These are phyloP conservation scores for Nycteola revayana DNA, from an alignment of 2,888 invertebrate genomes.

Conservation along the genomic window DNA sequence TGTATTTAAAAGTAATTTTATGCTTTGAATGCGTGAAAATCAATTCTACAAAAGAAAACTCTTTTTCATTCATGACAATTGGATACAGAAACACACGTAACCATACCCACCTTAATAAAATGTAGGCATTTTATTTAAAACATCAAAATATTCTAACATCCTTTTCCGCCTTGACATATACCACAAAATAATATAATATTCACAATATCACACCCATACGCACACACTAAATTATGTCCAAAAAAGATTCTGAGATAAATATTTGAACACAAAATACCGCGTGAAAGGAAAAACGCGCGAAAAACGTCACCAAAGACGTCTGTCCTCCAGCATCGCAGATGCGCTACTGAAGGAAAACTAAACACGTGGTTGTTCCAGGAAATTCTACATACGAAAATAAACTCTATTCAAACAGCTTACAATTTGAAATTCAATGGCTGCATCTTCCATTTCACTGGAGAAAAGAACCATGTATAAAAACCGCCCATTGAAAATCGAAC, in stretches of 20 bases:
- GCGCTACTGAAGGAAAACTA: conserved; percentile 56
- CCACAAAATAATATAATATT: too few species aligned
- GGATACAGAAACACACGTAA: too few species aligned
- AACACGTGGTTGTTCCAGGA: conserved; percentile 48
- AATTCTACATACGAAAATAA: conserved; percentile 12
- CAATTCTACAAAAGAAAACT: too few species aligned
- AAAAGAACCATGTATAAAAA: conserved; percentile 18
- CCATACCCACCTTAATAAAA: too few species aligned
- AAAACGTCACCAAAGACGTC: conserved; percentile 40
- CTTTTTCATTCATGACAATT: too few species aligned
- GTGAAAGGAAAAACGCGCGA: conserved; percentile 35
- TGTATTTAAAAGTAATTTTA: too few species aligned
- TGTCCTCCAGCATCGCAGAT: conserved; percentile 49
- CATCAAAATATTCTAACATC: too few species aligned
- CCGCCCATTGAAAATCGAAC: conserved; percentile 23
- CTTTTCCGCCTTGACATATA: too few species aligned
- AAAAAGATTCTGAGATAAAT: conserved; percentile 4
- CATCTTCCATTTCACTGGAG: conserved; percentile 10
- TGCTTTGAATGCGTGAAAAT: too few species aligned
- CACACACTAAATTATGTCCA: too few species aligned
- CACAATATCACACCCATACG: too few species aligned
- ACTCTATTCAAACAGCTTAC: conserved; percentile 8
- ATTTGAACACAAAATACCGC: conserved; percentile 19
- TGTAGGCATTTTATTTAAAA: too few species aligned
- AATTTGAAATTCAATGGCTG: conserved; percentile 7